Conservation (phyloP, 1,140 invertebrate genomes). For the Pogonus chalceus region DNA sequence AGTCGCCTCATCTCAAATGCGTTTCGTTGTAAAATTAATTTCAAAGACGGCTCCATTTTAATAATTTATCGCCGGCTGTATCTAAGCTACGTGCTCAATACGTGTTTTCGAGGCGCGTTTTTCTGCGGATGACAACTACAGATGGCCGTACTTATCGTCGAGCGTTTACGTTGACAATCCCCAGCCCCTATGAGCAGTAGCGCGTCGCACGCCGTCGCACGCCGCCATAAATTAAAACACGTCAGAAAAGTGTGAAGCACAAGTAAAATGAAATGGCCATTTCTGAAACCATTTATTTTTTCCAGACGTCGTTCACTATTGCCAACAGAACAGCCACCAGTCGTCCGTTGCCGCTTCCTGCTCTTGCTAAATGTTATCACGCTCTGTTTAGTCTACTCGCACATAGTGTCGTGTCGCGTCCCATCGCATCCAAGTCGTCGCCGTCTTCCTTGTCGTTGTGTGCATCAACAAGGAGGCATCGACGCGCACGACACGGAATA, state of each 20-base stretch:
- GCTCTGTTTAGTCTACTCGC: no score
- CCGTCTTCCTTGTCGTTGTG: no score
- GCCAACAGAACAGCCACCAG: no score
- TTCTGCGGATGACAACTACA: constrained; percentile 5
- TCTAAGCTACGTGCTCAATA: constrained; percentile 7
- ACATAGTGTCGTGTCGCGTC: no score
- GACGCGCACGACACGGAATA: no score
- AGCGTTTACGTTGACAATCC: constrained; percentile 2
- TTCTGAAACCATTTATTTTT: constrained; percentile 5
- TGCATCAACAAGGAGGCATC: no score
- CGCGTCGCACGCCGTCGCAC: background rate
- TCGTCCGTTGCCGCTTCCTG: no score
- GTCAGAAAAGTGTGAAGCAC: constrained; percentile 4
- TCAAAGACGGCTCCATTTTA: constrained; percentile 1
- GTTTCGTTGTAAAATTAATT: background rate
- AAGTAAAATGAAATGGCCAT: constrained; percentile 5
- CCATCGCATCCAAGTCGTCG: no score
- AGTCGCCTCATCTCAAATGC: no score
- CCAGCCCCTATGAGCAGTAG: background rate
- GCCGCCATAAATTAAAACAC: constrained; percentile 2
- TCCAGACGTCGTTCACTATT: no score
- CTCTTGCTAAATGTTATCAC: no score
- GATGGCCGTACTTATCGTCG: constrained; percentile 4
- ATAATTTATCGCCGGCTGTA: constrained; percentile 3
- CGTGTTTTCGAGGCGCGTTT: constrained; percentile 3